phyloP scores from a whole-genome alignment of 1,140 invertebrate species.

The Globodera ellingtonae region DNA sequence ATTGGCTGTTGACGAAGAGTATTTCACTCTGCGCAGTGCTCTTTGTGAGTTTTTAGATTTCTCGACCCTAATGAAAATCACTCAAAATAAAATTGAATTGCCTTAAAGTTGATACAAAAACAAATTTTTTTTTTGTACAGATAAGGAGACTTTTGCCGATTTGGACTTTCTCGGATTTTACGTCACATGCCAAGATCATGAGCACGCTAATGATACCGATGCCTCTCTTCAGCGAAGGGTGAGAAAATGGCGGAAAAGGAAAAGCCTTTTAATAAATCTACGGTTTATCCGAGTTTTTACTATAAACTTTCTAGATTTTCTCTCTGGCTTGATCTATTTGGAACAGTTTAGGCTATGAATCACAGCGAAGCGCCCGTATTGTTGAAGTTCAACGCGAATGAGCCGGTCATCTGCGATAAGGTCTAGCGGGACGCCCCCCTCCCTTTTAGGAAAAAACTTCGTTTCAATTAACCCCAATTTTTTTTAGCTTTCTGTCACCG shows the following conservation, averaged over 20 bases:
- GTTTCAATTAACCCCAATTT: background rate
- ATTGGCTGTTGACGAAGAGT: slow-evolving; percentile 44
- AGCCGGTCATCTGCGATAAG: slow-evolving; percentile 40
- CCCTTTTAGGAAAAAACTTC: slow-evolving; percentile 4
- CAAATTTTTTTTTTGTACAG: slow-evolving; percentile 7
- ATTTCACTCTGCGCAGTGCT: slow-evolving; percentile 41
- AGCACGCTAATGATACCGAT: slow-evolving; percentile 26
- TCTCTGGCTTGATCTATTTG: too few relatives aligned
- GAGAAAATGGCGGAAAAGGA: background rate
- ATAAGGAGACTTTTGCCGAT: slow-evolving; percentile 48
- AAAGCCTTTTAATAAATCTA: too few relatives aligned
- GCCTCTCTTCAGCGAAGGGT: slow-evolving; percentile 18
- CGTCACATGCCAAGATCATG: slow-evolving; percentile 40
- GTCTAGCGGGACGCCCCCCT: slow-evolving; percentile 14
- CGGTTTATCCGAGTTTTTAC: too few relatives aligned
- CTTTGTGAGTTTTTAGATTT: slow-evolving; percentile 38
- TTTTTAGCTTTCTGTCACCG: slow-evolving; percentile 42
- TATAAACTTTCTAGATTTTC: too few relatives aligned
- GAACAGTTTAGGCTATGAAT: slow-evolving; percentile 22
- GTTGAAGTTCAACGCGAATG: slow-evolving; percentile 43
- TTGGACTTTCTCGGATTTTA: slow-evolving; percentile 52
- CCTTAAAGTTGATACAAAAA: too few relatives aligned
- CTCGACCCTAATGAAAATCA: background rate
- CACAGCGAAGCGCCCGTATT: slow-evolving; percentile 40
- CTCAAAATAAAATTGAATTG: too few relatives aligned